These are phyloP conservation scores for Carettochelys insculpta DNA, from an alignment of 2,113 vertebrate genomes.

Conservation along the genomic window DNA sequence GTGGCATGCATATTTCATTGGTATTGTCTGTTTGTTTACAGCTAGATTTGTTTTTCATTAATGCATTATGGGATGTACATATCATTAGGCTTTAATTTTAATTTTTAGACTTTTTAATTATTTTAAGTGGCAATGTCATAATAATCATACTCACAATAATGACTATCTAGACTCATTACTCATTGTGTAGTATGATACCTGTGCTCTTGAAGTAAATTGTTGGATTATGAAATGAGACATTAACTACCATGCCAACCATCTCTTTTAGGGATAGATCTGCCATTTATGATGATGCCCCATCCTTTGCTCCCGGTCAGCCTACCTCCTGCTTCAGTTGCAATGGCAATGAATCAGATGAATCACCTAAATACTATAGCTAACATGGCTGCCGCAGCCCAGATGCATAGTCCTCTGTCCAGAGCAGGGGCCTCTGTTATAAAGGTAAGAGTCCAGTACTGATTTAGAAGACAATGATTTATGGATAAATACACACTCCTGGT, in stretches of 20 bases:
- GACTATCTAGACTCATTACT: background rate
- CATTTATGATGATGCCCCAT: conserved; percentile 96
- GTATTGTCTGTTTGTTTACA: background rate
- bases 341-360: conserved; percentile 97
- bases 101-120: background rate
- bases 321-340: conserved; percentile 90
- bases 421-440: conserved; percentile 87
- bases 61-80: background rate
- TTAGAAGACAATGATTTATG: background rate
- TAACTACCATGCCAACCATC: background rate
- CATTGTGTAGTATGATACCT: background rate
- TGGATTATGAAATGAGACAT: background rate
- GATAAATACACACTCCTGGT: background rate
- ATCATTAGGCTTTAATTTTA: background rate
- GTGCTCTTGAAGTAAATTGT: background rate
- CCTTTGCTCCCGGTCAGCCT: conserved; percentile 92
- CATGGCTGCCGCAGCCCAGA: conserved; percentile 89
- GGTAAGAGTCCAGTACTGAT: conserved; percentile 71
- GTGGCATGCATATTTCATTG: background rate
- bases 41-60: background rate
- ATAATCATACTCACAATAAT: background rate
- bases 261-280: conserved; percentile 88
- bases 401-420: conserved; percentile 88
- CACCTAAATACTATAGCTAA: conserved; percentile 92
- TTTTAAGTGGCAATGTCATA: background rate